Conservation (phyloP, 2,113 vertebrate genomes). For the Fregetta grallaria region DNA sequence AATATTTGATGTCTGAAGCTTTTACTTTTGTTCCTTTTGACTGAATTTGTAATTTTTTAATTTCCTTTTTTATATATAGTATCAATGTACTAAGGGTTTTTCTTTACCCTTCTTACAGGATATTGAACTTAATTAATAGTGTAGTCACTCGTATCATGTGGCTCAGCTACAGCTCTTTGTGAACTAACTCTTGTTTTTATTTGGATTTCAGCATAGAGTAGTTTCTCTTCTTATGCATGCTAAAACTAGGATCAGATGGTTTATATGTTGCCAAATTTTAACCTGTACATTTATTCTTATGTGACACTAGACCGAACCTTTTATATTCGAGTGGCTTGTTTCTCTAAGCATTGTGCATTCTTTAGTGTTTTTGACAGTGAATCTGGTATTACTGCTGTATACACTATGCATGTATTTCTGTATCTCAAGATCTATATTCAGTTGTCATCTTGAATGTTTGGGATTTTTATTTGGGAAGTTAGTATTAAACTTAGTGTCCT, state of each 20-base stretch:
- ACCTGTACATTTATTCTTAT: neutral
- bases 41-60: neutral
- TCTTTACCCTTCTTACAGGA: neutral
- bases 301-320: neutral
- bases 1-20: neutral
- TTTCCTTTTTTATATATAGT: neutral
- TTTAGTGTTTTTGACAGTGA: neutral
- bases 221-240: neutral
- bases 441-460: neutral
- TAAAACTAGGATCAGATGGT: neutral
- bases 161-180: neutral
- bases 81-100: neutral
- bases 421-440: neutral
- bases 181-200: neutral
- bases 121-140: neutral
- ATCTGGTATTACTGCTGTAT: neutral
- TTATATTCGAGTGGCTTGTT: neutral
- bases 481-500: neutral
- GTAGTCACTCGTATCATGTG: neutral
- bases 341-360: neutral
- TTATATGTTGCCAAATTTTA: neutral
- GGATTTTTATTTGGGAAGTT: neutral
- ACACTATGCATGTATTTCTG: neutral
- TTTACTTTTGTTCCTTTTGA: neutral
- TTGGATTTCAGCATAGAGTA: neutral